phyloP scores from a whole-genome alignment of 1,140 invertebrate genomes.

The Oscheius sp. region DNA sequence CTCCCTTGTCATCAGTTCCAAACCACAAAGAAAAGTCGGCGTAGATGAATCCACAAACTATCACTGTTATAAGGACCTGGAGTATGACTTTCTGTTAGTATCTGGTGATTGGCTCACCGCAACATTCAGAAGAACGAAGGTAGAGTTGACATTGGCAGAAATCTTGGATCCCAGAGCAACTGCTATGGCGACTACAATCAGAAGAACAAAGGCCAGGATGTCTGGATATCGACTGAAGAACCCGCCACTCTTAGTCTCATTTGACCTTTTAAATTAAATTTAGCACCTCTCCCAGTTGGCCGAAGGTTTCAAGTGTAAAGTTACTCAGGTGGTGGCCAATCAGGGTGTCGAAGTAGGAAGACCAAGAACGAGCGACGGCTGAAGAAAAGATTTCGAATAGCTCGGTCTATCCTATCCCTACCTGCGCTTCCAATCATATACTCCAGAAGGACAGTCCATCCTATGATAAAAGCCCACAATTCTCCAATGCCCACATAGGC shows the following conservation, averaged over 20 bases:
- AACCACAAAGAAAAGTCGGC: constrained; percentile 65
- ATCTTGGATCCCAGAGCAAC: constrained; percentile 78
- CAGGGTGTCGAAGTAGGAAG: constrained; percentile 83
- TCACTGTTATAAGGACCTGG: constrained; percentile 71
- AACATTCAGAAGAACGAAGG: constrained; percentile 83
- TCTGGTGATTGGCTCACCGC: constrained; percentile 6
- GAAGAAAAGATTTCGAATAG: neutral
- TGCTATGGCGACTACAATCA: constrained; percentile 58
- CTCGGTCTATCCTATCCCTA: neutral
- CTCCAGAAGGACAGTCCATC: constrained; percentile 70
- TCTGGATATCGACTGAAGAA: constrained; percentile 58
- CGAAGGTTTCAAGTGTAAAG: constrained; percentile 70
- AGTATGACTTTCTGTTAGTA: neutral
- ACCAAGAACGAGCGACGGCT: constrained; percentile 86
- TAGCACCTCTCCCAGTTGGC: constrained; percentile 69
- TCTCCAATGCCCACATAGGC: constrained; percentile 77
- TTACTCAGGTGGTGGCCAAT: constrained; percentile 77
- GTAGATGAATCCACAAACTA: constrained; percentile 74
- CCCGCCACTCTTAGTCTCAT: constrained; percentile 70
- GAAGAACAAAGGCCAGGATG: constrained; percentile 50
- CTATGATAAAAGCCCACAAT: constrained; percentile 88
- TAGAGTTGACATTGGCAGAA: constrained; percentile 62
- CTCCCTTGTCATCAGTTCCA: constrained; percentile 60
- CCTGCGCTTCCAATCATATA: constrained; percentile 71
- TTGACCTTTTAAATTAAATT: too few relatives aligned